These are phyloP conservation scores for Mimumesa dahlbomi DNA, from an alignment of 2,888 invertebrate genomes.

Conservation along the genomic window DNA sequence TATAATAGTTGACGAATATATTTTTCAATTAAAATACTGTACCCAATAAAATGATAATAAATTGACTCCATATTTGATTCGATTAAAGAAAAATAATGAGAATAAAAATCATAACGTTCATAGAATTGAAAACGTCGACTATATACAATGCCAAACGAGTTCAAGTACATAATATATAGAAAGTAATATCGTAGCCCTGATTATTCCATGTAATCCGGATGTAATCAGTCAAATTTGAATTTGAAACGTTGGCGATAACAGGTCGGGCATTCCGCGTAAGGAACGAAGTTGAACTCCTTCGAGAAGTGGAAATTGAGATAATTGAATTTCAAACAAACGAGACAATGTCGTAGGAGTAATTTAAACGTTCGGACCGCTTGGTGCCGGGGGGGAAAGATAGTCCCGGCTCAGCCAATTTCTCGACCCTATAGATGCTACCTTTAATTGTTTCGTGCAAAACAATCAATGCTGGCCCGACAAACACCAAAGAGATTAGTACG, in stretches of 20 bases:
- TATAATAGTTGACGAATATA: too few relatives aligned
- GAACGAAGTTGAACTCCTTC: conserved; percentile 3
- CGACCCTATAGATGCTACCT: conserved; percentile 11
- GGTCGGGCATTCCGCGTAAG: not conserved
- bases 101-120: too few relatives aligned
- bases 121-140: too few relatives aligned
- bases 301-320: conserved; percentile 35
- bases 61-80: too few relatives aligned
- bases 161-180: too few relatives aligned
- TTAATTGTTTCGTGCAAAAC: conserved; percentile 39
- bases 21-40: too few relatives aligned
- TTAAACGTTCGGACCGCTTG: conserved; percentile 35
- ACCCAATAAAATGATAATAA: too few relatives aligned
- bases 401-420: conserved; percentile 15
- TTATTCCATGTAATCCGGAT: too few relatives aligned
- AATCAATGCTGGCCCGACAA: conserved; percentile 7
- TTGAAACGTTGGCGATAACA: not conserved
- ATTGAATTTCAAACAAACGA: conserved; percentile 41
- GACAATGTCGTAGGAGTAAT: conserved; percentile 38
- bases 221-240: too few relatives aligned
- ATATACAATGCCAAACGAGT: too few relatives aligned
- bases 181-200: not conserved
- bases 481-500: too few relatives aligned
- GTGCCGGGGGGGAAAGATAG: conserved; percentile 14
- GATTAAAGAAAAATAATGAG: too few relatives aligned